These are phyloP conservation scores for Brevimyrus niger DNA, from an alignment of 2,113 vertebrate genomes.

Conservation along the genomic window DNA sequence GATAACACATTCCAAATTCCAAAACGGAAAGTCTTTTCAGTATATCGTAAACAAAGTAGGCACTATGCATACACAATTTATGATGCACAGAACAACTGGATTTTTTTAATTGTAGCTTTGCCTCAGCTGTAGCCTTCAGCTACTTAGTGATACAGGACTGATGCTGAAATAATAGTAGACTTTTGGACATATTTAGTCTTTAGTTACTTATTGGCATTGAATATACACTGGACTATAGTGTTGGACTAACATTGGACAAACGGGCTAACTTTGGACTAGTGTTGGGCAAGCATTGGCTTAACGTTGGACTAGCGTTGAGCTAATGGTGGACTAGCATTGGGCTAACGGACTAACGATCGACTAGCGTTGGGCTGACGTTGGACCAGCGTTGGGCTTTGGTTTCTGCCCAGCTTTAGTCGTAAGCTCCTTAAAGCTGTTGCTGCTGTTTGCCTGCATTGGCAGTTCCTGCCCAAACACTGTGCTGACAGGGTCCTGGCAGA, in stretches of 20 bases:
- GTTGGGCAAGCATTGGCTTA: neutral
- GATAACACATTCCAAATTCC: neutral
- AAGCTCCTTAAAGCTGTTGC: neutral
- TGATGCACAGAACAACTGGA: neutral
- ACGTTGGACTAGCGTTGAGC: neutral
- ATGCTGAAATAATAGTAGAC: neutral
- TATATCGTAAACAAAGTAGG: neutral
- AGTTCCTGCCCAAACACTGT: neutral
- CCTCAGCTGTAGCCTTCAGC: neutral
- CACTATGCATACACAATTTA: neutral
- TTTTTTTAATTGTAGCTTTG: neutral
- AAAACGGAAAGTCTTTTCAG: neutral
- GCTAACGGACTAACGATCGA: neutral
- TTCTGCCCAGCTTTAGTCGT: neutral
- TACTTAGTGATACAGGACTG: neutral
- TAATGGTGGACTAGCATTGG: neutral
- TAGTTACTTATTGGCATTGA: neutral
- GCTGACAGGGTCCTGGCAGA: neutral
- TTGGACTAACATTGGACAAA: neutral
- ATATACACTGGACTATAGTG: neutral
- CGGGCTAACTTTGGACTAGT: no score
- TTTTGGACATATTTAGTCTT: neutral
- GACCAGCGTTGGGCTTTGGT: neutral
- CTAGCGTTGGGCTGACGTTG: neutral
- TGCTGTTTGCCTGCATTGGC: neutral